These are phyloP conservation scores for Parnassius smintheus DNA, from an alignment of 2,888 invertebrate genomes.

Conservation along the genomic window DNA sequence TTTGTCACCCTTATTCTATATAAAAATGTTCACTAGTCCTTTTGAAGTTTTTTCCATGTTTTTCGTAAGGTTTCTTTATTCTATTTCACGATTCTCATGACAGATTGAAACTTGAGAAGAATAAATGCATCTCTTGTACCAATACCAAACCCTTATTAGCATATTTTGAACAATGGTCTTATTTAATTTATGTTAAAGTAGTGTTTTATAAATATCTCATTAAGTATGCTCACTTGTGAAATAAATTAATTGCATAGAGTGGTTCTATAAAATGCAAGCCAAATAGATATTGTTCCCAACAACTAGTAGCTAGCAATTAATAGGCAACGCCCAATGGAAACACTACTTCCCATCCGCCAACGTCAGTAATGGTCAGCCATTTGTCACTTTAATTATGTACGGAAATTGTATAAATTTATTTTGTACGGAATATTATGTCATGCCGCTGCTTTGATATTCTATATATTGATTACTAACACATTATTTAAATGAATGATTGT, in stretches of 20 bases:
- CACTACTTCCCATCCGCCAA: background rate
- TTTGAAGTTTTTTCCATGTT: no score
- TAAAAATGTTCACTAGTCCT: no score
- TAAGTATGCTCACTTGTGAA: no score
- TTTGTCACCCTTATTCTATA: no score
- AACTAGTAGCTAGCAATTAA: conserved; percentile 3
- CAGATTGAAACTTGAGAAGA: no score
- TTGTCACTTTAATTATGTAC: conserved; percentile 5
- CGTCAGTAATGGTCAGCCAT: conserved; percentile 3
- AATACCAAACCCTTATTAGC: no score
- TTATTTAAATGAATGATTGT: background rate
- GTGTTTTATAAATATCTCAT: no score
- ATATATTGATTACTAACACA: background rate
- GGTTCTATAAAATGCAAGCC: background rate
- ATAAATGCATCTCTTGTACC: no score
- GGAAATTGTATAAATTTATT: conserved; percentile 28
- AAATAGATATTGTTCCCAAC: conserved; percentile 5
- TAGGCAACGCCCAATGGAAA: background rate
- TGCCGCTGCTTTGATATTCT: background rate
- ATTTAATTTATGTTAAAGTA: no score
- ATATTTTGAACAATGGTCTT: no score
- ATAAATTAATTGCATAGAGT: background rate
- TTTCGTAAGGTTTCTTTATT: no score
- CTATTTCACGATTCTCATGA: no score
- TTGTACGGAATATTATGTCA: background rate